Evolutionary conservation across 2,797 vertebrate genomes (phyloP).

Genomic region (Rallus crepitans): DNA sequence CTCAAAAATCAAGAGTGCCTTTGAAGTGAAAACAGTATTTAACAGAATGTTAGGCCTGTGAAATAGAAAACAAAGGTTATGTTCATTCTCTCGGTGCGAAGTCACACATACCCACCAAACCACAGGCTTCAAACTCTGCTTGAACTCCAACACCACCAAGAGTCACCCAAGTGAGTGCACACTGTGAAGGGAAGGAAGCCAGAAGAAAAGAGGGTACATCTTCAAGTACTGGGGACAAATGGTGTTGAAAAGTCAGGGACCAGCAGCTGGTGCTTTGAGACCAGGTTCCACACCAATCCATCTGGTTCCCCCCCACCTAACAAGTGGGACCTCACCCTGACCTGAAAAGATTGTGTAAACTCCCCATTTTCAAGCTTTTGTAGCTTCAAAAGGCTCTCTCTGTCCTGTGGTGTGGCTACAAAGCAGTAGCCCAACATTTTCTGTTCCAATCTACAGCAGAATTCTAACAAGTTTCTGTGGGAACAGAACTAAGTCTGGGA

Average conservation of each 20-base stretch:
- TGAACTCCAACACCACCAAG: neutral
- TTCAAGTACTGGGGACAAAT: neutral
- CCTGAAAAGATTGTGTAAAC: neutral
- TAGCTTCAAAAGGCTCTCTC: neutral
- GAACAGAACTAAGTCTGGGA: neutral
- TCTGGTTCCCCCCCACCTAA: neutral
- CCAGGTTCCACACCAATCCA: neutral
- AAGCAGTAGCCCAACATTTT: neutral
- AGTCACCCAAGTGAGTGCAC: neutral
- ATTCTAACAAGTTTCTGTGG: neutral
- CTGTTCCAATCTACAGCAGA: neutral
- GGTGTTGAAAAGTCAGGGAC: neutral
- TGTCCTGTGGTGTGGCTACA: neutral
- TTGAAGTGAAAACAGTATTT: slow-evolving; percentile 18
- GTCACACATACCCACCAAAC: neutral
- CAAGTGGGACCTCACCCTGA: neutral
- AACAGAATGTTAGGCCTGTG: neutral
- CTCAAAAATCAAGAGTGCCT: slow-evolving; percentile 11
- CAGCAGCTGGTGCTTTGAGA: neutral
- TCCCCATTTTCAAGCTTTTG: neutral
- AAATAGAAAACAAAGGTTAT: neutral
- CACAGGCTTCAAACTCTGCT: neutral
- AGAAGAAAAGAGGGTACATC: neutral
- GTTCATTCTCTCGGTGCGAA: neutral
- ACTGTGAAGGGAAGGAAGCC: neutral